These are phyloP conservation scores for Palythoa heliodiscus DNA, from an alignment of 92 coral and sea anemone species.

Conservation along the genomic window DNA sequence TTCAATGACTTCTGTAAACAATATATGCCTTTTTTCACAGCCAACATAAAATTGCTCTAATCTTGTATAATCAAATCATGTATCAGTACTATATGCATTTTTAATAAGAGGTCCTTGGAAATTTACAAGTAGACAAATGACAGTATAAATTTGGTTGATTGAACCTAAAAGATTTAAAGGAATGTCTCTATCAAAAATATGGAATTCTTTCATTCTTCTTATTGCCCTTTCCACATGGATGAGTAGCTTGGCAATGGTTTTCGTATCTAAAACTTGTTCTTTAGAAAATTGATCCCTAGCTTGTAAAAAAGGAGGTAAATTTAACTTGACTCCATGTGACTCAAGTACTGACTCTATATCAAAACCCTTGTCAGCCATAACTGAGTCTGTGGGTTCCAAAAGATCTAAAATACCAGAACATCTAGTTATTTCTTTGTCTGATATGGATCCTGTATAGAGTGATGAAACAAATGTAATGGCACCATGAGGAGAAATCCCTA, in stretches of 20 bases:
- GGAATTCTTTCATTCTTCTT: slow-evolving; percentile 51
- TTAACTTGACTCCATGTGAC: slow-evolving; percentile 26
- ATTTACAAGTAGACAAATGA: slow-evolving; percentile 50
- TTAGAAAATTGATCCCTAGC: slow-evolving; percentile 50
- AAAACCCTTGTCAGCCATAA: slow-evolving; percentile 60
- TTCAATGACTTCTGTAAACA: neutral
- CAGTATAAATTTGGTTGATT: slow-evolving; percentile 57
- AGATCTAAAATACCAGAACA: slow-evolving; percentile 27
- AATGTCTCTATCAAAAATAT: slow-evolving; percentile 46
- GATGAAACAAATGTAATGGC: slow-evolving; percentile 22
- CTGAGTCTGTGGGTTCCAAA: slow-evolving; percentile 53
- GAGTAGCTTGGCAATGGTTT: slow-evolving; percentile 61
- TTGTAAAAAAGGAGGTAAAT: slow-evolving; percentile 56
- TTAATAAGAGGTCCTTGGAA: slow-evolving; percentile 48
- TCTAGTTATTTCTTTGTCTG: slow-evolving; percentile 14
- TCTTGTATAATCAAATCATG: neutral
- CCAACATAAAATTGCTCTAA: neutral
- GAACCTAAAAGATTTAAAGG: slow-evolving; percentile 46
- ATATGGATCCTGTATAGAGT: slow-evolving; percentile 9
- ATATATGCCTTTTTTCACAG: neutral
- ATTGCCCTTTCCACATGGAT: slow-evolving; percentile 67
- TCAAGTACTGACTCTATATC: slow-evolving; percentile 41
- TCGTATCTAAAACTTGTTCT: slow-evolving; percentile 54
- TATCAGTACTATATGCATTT: neutral
- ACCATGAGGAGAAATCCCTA: slow-evolving; percentile 23